Base-by-base conservation (phyloP, 2,113 vertebrate species). In the Dicrurus megarhynchus region DNA sequence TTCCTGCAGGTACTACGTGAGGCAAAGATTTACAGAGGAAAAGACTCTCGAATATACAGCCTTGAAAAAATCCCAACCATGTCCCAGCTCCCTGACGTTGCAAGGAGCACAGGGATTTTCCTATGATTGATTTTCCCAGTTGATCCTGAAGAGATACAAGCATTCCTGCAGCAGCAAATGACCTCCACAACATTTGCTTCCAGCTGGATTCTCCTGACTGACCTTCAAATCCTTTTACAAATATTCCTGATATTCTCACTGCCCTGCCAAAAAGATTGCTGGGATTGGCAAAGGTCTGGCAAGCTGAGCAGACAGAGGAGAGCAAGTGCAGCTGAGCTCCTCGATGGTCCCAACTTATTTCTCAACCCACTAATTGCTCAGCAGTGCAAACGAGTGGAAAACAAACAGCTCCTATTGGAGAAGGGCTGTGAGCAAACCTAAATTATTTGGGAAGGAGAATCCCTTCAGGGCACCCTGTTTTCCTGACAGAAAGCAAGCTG, bases 141-240 rank as follows among this genome's bases (percentile, higher is more conserved):
- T 82, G 86, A 53, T 74, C 47, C 52, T 63, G 39, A 91, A 46
- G 50, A 88, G 50, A 47, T 28, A 75, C 0, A 1, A 88, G 7
- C 20, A 60, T 57, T 84, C 22, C 46, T 71, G 60, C 32, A 81
- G 28, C 56, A 90, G 64, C 21, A 84, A 90, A 56, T 53, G 64
- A 84, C 52, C n/a, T 28, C 56, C 4, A 3, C 35, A 56, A 69
- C 22, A 42, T 82, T 89, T 37, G 2, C 32, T 84, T 64, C 60
- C 83, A n/a, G 42, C 8, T 2, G 26, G 41, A 44, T 89, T 81
- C 64, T 90, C 55, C 53, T 39, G 26, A 28, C 20, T 1, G 11
- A 74, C 76, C 57, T 92, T 88, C 83, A 95, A 88, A 89, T 92
- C 56, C 52, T 80, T 90, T 52, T 75, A 68, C 68, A 95, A 76